Evolutionary conservation across 1,140 invertebrate species (phyloP).

Genomic region (Leguminivora glycinivorella): DNA sequence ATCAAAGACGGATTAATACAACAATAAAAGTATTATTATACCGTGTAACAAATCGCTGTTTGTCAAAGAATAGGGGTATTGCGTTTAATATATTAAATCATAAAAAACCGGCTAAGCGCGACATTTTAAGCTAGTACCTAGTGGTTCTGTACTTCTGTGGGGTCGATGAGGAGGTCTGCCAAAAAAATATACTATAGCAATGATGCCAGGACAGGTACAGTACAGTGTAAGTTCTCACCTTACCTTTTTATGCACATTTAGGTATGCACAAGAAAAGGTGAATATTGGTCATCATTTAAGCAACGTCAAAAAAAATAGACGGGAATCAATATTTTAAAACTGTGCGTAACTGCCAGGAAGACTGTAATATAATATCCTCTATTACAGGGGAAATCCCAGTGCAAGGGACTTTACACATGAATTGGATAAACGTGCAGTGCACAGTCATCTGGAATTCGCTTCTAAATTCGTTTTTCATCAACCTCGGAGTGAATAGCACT

Average conservation of each 20-base stretch:
- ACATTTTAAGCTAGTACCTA: not conserved
- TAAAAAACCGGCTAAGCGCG: not conserved
- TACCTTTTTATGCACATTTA: no score
- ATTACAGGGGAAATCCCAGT: not conserved
- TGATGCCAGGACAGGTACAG: no score
- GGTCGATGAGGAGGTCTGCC: no score
- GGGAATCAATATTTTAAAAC: no score
- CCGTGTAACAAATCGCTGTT: slow-evolving; percentile 26
- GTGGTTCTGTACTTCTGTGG: not conserved
- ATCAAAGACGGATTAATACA: slow-evolving; percentile 22
- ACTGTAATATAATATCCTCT: not conserved
- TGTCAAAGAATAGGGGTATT: slow-evolving; percentile 25
- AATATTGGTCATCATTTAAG: no score
- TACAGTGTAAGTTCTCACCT: no score
- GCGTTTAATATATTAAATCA: slow-evolving; percentile 4
- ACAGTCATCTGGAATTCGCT: no score
- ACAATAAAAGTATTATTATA: slow-evolving; percentile 26
- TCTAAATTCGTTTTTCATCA: no score
- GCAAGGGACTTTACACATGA: not conserved
- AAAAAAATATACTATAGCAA: no score
- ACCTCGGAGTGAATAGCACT: no score
- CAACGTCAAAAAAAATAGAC: not conserved
- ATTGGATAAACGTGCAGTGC: no score
- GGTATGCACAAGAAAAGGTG: no score
- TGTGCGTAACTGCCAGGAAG: not conserved